Evolutionary conservation across 2,888 invertebrate genomes (phyloP), one percentile per base, ranked within the genome.

Genomic region (Melitaea athalia): DNA sequence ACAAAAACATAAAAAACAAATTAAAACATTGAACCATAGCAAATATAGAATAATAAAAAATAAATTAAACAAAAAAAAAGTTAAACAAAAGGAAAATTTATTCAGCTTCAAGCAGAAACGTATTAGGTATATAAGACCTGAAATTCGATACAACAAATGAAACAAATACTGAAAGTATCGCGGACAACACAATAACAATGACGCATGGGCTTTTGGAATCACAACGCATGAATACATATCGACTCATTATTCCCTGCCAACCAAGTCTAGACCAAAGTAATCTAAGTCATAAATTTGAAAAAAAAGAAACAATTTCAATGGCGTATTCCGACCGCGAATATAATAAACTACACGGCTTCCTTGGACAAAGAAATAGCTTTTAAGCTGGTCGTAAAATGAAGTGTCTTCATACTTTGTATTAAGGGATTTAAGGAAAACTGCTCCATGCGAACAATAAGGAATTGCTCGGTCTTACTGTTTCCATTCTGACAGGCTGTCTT

Each of bases 171-270:
- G 7, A 53, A 59, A 57, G 53, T 64, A 67, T 61, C 57, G 43
- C 62, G 60, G 57, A 63, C 65, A 49, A 50, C 47, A 65, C 57
- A 67, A 68, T 61, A 68, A 64, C 65, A 67, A 63, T 76, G 76
- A 76, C 74, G 63, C 72, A 78, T 72, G 67, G 67, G 68, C 67
- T 69, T 52, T 52, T 63, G 63, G 68, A 74, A 70, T 67, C 63
- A 63, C 72, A 68, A 75, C 77, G 70, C 77, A 78, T 78, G 81
- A 83, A 81, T 82, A 79, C 75, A 83, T 76, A 81, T 79, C 71
- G 78, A 66, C 72, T 79, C 75, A 80, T 84, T 81, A 81, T 65
- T 65, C 69, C 49, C 50, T 63, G 71, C 64, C 59, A 57, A 52
- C 52, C 11, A 59, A 64, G 72, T 71, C 72, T 72, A 72, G 72